Conservation (phyloP, 2,888 invertebrate species). For the Agonopterix subpropinquella region DNA sequence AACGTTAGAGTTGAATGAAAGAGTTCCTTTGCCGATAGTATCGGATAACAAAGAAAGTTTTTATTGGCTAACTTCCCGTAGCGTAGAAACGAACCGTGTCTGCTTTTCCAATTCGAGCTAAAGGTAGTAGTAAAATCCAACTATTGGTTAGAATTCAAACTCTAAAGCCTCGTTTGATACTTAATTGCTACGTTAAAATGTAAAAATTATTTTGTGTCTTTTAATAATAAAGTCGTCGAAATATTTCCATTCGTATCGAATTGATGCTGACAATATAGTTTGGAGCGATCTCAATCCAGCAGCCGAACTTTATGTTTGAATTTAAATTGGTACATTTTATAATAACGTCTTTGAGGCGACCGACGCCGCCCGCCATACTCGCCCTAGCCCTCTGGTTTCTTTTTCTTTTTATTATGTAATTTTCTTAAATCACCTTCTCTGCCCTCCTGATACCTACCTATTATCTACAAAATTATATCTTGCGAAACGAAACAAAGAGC, state of each 20-base stretch:
- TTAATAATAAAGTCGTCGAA: constrained; percentile 6
- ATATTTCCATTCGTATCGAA: constrained; percentile 9
- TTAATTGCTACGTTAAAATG: too few species aligned
- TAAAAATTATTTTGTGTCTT: too few species aligned
- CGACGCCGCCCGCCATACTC: constrained; percentile 32
- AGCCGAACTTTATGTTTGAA: constrained; percentile 54
- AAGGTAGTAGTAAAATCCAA: constrained; percentile 43
- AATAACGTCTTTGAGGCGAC: constrained; percentile 54
- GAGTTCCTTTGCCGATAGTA: constrained; percentile 57
- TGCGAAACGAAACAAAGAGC: constrained; percentile 11
- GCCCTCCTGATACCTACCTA: constrained; percentile 40
- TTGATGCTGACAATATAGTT: constrained; percentile 15
- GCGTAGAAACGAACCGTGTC: constrained; percentile 49
- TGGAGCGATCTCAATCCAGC: constrained; percentile 31
- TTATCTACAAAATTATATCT: constrained; percentile 35
- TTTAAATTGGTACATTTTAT: constrained; percentile 68
- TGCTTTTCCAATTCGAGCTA: constrained; percentile 66
- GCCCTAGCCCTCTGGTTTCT: constrained; percentile 43
- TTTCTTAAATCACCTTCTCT: constrained; percentile 64
- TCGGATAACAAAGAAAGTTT: constrained; percentile 73
- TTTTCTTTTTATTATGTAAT: constrained; percentile 68
- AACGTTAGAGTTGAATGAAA: constrained; percentile 44
- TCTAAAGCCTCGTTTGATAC: too few species aligned
- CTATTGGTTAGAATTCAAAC: background rate
- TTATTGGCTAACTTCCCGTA: constrained; percentile 59